A percentile compares a stretch with the other conserved stretches of the same genome.
Evolutionary conservation across 2,113 vertebrate species (phyloP).

Genomic region (Sorex araneus): DNA sequence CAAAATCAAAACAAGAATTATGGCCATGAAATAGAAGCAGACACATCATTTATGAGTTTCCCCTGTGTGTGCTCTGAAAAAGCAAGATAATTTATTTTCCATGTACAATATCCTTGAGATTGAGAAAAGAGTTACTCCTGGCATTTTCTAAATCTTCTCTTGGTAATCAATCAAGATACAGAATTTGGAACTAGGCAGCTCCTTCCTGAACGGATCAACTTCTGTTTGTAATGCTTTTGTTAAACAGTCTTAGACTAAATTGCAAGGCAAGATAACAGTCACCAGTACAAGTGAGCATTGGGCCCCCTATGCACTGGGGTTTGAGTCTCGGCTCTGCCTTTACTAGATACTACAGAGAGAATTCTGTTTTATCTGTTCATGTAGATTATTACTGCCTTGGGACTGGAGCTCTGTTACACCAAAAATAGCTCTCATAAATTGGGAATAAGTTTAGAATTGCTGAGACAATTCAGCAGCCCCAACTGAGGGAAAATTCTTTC

Average conservation of each 20-base stretch:
- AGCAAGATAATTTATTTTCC: conserved; percentile 48
- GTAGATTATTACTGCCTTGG: not conserved
- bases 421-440: not conserved
- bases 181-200: conserved; percentile 35
- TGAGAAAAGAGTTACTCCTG: conserved; percentile 41
- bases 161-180: not conserved
- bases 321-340: not conserved
- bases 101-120: conserved; percentile 41
- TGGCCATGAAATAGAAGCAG: conserved; percentile 33
- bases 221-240: not conserved
- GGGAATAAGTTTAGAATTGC: not conserved
- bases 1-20: conserved; percentile 64
- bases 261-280: not conserved
- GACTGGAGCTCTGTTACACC: not conserved
- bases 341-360: not conserved
- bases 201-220: not conserved
- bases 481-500: not conserved
- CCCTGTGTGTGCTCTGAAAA: not conserved
- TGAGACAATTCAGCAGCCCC: not conserved
- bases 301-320: not conserved
- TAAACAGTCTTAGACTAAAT: not conserved
- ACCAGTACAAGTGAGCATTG: not conserved
- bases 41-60: conserved; percentile 22
- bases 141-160: conserved; percentile 48
- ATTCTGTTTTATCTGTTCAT: not conserved